Evolutionary conservation across 2,797 vertebrate species (phyloP), one percentile per base, ranked within the genome.

Genomic region (Enteromius paludinosus): DNA sequence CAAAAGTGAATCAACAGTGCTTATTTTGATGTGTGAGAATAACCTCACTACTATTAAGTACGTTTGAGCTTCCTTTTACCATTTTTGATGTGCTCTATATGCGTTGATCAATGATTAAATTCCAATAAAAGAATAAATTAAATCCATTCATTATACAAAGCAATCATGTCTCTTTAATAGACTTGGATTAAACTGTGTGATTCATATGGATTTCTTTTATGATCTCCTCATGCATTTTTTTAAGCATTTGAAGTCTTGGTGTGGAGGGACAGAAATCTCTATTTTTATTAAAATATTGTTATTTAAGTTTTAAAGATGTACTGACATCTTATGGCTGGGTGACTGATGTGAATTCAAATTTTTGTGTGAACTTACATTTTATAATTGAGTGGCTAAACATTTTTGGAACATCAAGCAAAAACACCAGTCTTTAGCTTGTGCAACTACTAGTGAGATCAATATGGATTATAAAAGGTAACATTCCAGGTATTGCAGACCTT

Each of bases 401-500:
- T 18, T 9, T 47, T 47, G 41, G 25, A 54, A n/a, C 49, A 30
- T 30, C 47, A 54, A 72, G 5, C 28, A 72, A 52, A 52, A 11
- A 72, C 7, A 30, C 28, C 30, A 73, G 6, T 12, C 20, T 73
- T 56, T 30, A 38, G 20, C 30, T 54, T 54, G 20, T 35, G 18
- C 8, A 30, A 18, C 43, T 18, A 30, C 15, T 2, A 10, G 25
- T 71, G 4, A 71, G 4, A 25, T 30, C 10, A 30, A 69, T 3
- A 6, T 14, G 68, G n/a, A 69, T 25, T 3, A 45, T 49, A 41
- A 23, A 2, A 1, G 30, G 4, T 68, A 41, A 41, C 65, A 7
- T 35, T 68, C 62, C 17, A 65, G 30, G 30, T 35, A 68, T 6
- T 68, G 14, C 7, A 35, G 70, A 73, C 70, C 70, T 73, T 73